phyloP scores from a whole-genome alignment of 1,140 invertebrate species.

The Trypoxylus dichotomus region DNA sequence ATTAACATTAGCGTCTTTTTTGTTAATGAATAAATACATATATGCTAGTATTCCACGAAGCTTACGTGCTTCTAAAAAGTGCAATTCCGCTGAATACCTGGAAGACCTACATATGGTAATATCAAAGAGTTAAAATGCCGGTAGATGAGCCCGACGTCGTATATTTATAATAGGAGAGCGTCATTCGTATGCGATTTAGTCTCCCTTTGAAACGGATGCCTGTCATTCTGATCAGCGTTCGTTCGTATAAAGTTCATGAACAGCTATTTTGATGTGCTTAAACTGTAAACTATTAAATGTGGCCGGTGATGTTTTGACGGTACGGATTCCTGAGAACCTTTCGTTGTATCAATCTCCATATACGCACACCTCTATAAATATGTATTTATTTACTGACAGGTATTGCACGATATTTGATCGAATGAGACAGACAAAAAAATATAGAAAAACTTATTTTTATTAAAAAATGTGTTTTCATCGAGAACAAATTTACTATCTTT shows the following conservation, averaged over 20 bases:
- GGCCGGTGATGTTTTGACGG: neutral
- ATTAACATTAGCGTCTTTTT: too few species aligned
- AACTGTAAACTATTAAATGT: conserved; percentile 10
- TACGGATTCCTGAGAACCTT: neutral
- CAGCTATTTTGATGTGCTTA: conserved; percentile 1
- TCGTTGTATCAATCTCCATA: neutral
- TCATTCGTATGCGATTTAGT: neutral
- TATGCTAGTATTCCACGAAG: too few species aligned
- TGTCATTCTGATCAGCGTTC: neutral
- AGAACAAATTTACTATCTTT: too few species aligned
- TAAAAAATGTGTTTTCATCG: too few species aligned
- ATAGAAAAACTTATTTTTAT: too few species aligned
- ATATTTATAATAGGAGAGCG: too few species aligned
- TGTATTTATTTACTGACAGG: neutral
- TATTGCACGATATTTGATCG: neutral
- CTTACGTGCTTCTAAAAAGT: too few species aligned
- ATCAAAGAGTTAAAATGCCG: too few species aligned
- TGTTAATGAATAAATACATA: too few species aligned
- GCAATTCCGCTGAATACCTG: too few species aligned
- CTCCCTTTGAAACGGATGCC: neutral
- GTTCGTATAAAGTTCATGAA: conserved; percentile 2
- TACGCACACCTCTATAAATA: neutral
- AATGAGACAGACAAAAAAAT: neutral
- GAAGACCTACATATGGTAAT: too few species aligned
- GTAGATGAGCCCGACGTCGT: too few species aligned